A percentile compares a stretch with the other conserved stretches of the same genome.
Conservation (phyloP, 2,797 vertebrate genomes). For the Sebastes flavidus region DNA sequence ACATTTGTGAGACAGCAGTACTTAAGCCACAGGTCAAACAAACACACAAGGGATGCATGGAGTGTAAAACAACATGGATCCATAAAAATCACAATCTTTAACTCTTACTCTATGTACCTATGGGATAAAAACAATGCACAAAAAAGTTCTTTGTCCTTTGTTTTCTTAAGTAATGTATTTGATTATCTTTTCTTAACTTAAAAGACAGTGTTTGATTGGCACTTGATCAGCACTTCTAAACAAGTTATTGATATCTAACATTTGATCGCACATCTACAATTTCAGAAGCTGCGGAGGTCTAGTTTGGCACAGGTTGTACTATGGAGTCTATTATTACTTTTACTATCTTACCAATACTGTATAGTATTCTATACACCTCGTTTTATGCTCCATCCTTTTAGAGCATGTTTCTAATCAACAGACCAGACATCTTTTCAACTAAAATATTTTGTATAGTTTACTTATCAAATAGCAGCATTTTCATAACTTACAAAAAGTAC, state of each 20-base stretch:
- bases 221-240: constrained; percentile 89
- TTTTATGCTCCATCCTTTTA: constrained; percentile 78
- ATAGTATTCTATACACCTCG: constrained; percentile 84
- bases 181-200: constrained; percentile 87
- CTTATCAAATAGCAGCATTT: constrained; percentile 91
- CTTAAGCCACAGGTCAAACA: constrained; percentile 89
- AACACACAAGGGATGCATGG: constrained; percentile 88
- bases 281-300: constrained; percentile 87
- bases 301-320: constrained; percentile 86
- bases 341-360: constrained; percentile 85
- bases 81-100: constrained; percentile 86
- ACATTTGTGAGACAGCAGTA: constrained; percentile 87
- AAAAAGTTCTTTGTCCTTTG: constrained; percentile 81
- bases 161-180: constrained; percentile 82
- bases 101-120: constrained; percentile 87
- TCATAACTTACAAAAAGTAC: constrained; percentile 89
- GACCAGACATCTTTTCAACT: constrained; percentile 87
- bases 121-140: constrained; percentile 85
- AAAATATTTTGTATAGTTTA: constrained; percentile 90
- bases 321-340: constrained; percentile 86
- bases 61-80: constrained; percentile 86
- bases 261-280: constrained; percentile 87
- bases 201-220: constrained; percentile 87
- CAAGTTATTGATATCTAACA: constrained; percentile 86
- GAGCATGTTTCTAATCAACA: constrained; percentile 85